phyloP scores from a whole-genome alignment of 2,797 vertebrate species.

The Pachyuromys duprasi region DNA sequence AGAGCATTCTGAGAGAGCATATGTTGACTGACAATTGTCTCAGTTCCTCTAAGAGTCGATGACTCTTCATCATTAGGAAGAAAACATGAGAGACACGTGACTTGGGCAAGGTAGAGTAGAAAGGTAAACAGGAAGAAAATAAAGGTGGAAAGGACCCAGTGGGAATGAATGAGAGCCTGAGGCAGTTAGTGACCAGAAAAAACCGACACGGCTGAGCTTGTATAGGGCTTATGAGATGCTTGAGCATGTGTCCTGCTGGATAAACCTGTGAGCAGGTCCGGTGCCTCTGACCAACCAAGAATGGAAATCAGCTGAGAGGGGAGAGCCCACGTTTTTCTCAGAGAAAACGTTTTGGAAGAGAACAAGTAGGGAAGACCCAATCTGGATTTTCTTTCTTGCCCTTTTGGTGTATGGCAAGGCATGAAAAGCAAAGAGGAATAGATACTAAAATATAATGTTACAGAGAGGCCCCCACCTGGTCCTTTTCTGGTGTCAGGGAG shows the following conservation, averaged over 20 bases:
- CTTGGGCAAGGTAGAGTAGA: background rate
- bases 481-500: background rate
- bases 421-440: background rate
- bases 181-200: background rate
- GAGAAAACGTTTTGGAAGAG: too few species aligned
- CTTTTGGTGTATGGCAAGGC: background rate
- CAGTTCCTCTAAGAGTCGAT: background rate
- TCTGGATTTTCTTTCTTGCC: background rate
- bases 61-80: background rate
- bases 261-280: background rate
- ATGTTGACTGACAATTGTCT: background rate
- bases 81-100: background rate
- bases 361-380: background rate
- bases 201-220: background rate
- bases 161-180: background rate
- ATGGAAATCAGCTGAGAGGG: background rate
- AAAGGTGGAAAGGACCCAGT: too few species aligned
- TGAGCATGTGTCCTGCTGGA: background rate
- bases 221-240: fast-evolving
- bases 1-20: background rate
- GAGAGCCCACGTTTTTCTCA: background rate
- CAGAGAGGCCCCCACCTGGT: background rate
- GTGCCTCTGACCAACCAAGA: background rate
- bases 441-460: background rate
- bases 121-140: background rate